Evolutionary conservation across 2,113 vertebrate species (phyloP).

Genomic region (Saimiri boliviensis): DNA sequence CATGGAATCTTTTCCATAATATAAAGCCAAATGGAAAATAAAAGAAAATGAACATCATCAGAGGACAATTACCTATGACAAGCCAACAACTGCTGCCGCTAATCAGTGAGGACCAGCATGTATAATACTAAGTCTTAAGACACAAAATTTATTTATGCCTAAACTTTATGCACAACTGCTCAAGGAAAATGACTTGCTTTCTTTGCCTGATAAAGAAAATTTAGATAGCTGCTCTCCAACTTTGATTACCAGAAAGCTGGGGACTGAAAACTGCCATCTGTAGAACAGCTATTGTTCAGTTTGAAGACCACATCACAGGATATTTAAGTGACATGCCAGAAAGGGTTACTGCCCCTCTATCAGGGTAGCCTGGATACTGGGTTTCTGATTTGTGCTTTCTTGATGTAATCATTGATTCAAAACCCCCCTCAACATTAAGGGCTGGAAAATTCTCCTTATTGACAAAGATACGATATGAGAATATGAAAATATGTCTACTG

Average conservation of each 20-base stretch:
- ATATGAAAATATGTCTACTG: constrained; percentile 15
- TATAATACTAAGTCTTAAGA: background rate
- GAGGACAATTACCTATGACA: constrained; percentile 57
- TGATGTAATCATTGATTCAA: background rate
- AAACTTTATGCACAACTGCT: constrained; percentile 63
- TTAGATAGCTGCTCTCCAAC: background rate
- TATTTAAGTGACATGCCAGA: background rate
- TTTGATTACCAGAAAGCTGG: constrained; percentile 19
- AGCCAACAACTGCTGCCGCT: constrained; percentile 58
- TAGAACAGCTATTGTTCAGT: constrained; percentile 46
- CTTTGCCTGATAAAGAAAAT: constrained; percentile 55
- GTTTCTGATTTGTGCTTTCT: background rate
- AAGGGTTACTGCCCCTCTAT: background rate
- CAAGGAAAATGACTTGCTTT: constrained; percentile 32
- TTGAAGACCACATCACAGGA: background rate
- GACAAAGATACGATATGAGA: background rate
- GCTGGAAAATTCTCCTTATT: background rate
- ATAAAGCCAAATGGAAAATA: constrained; percentile 56
- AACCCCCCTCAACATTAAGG: background rate
- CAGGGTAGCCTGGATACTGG: background rate
- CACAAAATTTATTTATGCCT: background rate
- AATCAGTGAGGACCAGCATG: background rate
- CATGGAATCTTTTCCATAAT: constrained; percentile 41
- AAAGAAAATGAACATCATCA: constrained; percentile 56
- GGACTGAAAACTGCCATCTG: background rate